phyloP scores from a whole-genome alignment of 2,888 invertebrate genomes.

The Oasisia sp. region DNA sequence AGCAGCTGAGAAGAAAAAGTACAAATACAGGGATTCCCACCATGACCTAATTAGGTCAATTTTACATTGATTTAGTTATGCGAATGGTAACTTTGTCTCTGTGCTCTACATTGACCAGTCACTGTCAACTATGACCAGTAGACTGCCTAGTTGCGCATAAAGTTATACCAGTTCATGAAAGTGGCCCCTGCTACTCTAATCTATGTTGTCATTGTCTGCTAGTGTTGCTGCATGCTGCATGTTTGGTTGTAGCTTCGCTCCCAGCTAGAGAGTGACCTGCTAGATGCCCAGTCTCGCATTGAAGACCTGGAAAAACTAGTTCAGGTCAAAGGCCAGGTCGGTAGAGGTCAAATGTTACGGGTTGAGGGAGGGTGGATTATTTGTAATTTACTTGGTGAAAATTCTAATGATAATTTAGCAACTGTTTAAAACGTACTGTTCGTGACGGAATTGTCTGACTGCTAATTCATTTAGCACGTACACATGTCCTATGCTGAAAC shows the following conservation, averaged over 20 bases:
- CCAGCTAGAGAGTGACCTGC: constrained; percentile 55
- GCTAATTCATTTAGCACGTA: not conserved
- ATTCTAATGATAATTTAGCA: not conserved
- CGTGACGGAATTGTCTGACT: not conserved
- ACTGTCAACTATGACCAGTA: too few relatives aligned
- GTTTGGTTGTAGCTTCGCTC: constrained; percentile 46
- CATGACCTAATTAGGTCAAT: too few relatives aligned
- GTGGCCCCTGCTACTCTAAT: not conserved
- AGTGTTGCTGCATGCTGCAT: not conserved
- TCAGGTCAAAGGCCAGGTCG: constrained; percentile 49
- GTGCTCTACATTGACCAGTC: too few relatives aligned
- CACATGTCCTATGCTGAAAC: not conserved
- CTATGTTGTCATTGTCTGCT: not conserved
- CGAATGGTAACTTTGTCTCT: too few relatives aligned
- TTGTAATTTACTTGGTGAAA: not conserved
- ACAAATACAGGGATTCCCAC: too few relatives aligned
- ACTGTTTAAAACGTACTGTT: not conserved
- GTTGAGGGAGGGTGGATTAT: not conserved
- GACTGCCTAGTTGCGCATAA: too few relatives aligned
- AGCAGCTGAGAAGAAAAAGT: too few relatives aligned
- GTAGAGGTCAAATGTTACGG: not conserved
- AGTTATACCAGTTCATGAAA: too few relatives aligned
- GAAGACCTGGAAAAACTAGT: constrained; percentile 52
- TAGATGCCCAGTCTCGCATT: constrained; percentile 54
- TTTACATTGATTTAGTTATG: too few relatives aligned